Base-by-base conservation (phyloP, 1,140 invertebrate species). In the Trichonephila clavata region DNA sequence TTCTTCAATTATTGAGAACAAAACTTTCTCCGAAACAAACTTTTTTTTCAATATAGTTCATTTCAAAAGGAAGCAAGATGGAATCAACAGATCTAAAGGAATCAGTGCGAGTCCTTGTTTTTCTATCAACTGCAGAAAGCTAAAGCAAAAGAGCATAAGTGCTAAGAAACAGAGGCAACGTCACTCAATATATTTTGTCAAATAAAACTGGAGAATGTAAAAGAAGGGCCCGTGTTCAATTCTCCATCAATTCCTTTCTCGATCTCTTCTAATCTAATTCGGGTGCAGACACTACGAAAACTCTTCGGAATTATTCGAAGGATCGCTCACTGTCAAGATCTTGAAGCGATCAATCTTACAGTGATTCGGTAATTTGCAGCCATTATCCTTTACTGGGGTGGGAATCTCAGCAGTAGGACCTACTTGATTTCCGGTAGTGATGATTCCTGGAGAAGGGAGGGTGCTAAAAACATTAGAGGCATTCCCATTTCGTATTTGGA, bases 301-400 rank as follows among this genome's bases (percentile, higher is more conserved):
- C 60, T 80, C 88, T 43, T 39, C n/a, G 7, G 68, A 90, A 80
- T 90, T 80, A 90, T 90, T 90, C 88, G 71, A 59, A 59, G 80
- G 71, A 90, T 90, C 63, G n/a, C n/a, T 90, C 88, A 90, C 65
- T 90, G 88, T 90, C 88, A 80, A 5, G 18, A 21, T 60, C 71
- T 57, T 24, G 7, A n/a, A 60, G 13, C 68, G 50, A 90, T 90
- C 68, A 27, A 90, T 90, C 88, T 90, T 90, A 61, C 50, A 77
- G 68, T 89, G 88, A 90, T 90, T 90, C 71, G 43, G 88, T 80
- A 90, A 90, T 90, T 90, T 90, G 88, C 88, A 24, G 88, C 68
- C 88, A 90, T 90, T 80, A 90, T 90, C 88, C 68, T 60, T 50
- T 24, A 5, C 32, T 13, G 63, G 43, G 16, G 50, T n/a, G 68